Conservation (phyloP, 2,797 vertebrate species). For the Pantherophis vulpinus region DNA sequence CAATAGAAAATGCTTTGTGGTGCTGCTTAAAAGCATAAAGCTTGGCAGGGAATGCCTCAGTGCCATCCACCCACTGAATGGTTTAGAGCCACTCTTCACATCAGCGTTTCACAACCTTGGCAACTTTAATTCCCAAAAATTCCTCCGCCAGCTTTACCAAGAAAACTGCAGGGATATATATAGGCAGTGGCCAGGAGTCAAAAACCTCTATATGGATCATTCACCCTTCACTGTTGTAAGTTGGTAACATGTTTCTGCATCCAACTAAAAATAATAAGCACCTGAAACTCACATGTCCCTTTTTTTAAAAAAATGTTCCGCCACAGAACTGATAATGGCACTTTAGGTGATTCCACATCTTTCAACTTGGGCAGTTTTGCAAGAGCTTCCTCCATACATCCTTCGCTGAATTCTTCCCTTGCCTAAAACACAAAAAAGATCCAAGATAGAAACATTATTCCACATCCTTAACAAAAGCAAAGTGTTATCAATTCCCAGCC, state of each 20-base stretch:
- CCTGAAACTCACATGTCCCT: background rate
- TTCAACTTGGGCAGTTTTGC: background rate
- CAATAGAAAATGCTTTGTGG: background rate
- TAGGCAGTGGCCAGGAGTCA: too few relatives aligned
- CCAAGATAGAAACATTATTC: background rate
- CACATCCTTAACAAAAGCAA: background rate
- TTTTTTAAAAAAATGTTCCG: background rate
- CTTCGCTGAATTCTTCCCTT: background rate
- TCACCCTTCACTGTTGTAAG: background rate
- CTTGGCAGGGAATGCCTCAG: background rate
- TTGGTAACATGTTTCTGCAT: background rate
- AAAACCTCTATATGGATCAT: too few relatives aligned
- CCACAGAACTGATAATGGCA: background rate
- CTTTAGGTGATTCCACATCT: background rate
- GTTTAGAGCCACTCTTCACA: background rate
- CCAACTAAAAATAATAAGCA: background rate
- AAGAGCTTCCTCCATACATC: background rate
- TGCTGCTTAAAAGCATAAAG: background rate
- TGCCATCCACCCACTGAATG: background rate
- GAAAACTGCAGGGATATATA: too few relatives aligned
- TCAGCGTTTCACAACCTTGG: background rate
- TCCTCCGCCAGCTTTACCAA: too few relatives aligned
- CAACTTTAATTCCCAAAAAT: background rate
- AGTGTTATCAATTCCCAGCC: background rate
- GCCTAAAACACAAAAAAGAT: background rate